Evolutionary conservation across 23 tunicate species (phyloP), one percentile per base, ranked within the genome.

Genomic region (Botrylloides violaceus): DNA sequence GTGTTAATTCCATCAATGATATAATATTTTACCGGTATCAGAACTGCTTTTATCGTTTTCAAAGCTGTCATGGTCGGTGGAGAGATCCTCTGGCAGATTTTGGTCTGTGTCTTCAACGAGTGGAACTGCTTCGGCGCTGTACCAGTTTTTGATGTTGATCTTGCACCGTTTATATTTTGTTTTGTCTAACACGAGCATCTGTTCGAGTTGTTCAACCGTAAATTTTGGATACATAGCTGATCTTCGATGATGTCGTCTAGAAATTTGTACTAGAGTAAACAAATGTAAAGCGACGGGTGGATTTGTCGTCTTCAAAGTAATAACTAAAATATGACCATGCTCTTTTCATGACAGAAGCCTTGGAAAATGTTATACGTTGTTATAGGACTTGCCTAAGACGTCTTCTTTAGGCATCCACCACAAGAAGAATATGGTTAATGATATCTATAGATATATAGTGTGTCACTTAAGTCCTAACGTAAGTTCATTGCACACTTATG

Each of bases 111-210:
- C 61, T 6, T 84, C 79, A 22, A 65, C 34, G 15, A 43, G 9
- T 1, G 82, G 73, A 35, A 72, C 66, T 2, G 92, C 92, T 37
- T 53, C 59, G 27, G 92, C 92, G 12, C 72, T 36, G 50, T 58
- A 35, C 79, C 75, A 84, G n/a, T 35, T 71, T 47, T 36, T 72
- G 34, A 78, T 71, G 50, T 34, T 31, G 35, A 84, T 38, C 27
- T 3, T 24, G 29, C 92, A 84, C 3, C 78, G 75, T 49, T 78
- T 78, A 60, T 84, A 84, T 29, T 60, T 23, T 3, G 36, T 23
- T 22, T 64, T 72, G 24, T 84, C 9, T 39, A 59, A 31, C 3
- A n/a, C 9, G 29, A 65, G 43, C 34, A 68, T 21, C n/a, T 70
- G 60, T 34, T 66, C 35, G 23, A 79, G 76, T 29, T 79, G 83